phyloP scores from a whole-genome alignment of 2,888 invertebrate genomes.

The Vesta saturnalis region DNA sequence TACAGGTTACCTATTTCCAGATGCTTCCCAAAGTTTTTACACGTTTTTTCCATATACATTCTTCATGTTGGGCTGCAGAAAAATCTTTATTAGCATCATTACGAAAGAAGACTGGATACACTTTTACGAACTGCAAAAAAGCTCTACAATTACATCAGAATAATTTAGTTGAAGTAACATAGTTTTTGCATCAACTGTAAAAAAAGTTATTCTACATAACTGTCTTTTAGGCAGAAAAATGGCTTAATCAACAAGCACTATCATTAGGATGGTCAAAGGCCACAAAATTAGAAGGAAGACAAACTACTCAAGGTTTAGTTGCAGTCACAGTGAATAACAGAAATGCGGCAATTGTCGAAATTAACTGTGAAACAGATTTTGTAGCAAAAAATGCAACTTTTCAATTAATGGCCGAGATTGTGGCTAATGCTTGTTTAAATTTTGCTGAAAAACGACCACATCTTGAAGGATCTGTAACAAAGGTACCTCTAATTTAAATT shows the following conservation, averaged over 20 bases:
- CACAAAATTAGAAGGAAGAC: constrained; percentile 83
- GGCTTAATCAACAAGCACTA: constrained; percentile 93
- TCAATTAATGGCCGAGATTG: constrained; percentile 80
- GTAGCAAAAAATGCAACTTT: constrained; percentile 95
- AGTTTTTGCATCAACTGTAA: not conserved
- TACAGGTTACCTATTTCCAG: too few species aligned
- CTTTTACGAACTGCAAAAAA: constrained; percentile 95
- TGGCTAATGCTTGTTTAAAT: constrained; percentile 74
- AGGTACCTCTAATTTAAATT: too few species aligned
- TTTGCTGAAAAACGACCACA: constrained; percentile 66
- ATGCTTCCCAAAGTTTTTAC: constrained; percentile 37
- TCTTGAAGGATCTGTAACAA: constrained; percentile 65
- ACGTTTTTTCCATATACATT: constrained; percentile 68
- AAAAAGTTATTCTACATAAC: not conserved
- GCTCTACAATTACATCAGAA: constrained; percentile 91
- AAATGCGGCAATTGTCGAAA: constrained; percentile 88
- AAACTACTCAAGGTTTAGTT: constrained; percentile 88
- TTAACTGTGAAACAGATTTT: constrained; percentile 99
- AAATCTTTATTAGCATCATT: constrained; percentile 84
- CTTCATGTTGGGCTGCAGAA: constrained; percentile 66
- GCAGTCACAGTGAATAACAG: constrained; percentile 77
- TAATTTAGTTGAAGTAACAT: constrained; percentile 81
- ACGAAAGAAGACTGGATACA: constrained; percentile 95
- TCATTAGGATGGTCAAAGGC: constrained; percentile 97
- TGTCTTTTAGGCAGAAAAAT: constrained; percentile 81